phyloP scores from a whole-genome alignment of 2,113 vertebrate genomes.

The Melanostigma gelatinosum region DNA sequence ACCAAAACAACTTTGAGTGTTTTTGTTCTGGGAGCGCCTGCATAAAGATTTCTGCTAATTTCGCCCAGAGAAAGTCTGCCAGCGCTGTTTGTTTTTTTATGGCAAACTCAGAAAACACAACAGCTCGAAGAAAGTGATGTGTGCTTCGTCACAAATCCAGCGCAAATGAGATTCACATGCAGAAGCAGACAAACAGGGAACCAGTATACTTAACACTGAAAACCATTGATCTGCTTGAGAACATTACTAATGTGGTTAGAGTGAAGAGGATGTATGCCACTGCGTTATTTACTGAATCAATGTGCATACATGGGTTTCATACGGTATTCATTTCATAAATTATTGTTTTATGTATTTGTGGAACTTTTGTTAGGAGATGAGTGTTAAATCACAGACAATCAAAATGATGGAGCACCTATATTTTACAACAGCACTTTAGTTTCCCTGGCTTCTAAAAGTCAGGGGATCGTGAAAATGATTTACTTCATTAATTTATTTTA shows the following conservation, averaged over 20 bases:
- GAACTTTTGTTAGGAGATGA: not conserved
- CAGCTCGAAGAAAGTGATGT: slow-evolving; percentile 25
- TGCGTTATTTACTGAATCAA: slow-evolving; percentile 6
- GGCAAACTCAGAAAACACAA: slow-evolving; percentile 27
- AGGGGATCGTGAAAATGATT: not conserved
- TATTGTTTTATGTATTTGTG: not conserved
- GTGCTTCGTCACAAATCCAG: slow-evolving; percentile 34
- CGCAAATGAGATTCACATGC: slow-evolving; percentile 24
- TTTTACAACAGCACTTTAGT: not conserved
- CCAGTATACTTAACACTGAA: not conserved
- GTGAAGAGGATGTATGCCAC: not conserved
- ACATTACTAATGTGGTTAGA: not conserved
- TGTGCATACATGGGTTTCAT: not conserved
- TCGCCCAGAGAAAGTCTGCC: slow-evolving; percentile 36
- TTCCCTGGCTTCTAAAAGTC: not conserved
- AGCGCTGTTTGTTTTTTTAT: not conserved
- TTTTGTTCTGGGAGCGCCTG: slow-evolving; percentile 58
- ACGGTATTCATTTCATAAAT: not conserved
- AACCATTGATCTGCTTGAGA: not conserved
- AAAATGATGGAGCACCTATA: not conserved
- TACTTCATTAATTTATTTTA: not conserved
- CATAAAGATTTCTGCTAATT: slow-evolving; percentile 54
- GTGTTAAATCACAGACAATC: not conserved
- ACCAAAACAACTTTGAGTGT: slow-evolving; percentile 62
- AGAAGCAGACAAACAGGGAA: not conserved